Percentiles rank a stretch among this genome's conserved stretches.
These are phyloP conservation scores for Lobophora halterata DNA, from an alignment of 2,888 invertebrate species.

Conservation along the genomic window DNA sequence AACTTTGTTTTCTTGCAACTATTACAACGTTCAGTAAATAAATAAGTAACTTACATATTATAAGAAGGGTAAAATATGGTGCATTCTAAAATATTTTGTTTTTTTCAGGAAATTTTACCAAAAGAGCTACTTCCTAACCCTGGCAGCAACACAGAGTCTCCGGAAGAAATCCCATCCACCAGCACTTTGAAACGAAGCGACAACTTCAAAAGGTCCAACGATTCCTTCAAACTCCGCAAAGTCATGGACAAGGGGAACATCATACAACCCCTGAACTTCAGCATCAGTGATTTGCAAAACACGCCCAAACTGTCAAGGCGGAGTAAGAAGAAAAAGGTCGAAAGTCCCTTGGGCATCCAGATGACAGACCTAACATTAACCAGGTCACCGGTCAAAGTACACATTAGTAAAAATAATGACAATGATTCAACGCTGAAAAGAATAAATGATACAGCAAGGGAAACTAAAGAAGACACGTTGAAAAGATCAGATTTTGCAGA, in stretches of 20 bases:
- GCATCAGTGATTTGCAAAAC: slow-evolving; percentile 69
- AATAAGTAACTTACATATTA: no score
- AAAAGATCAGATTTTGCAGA: slow-evolving; percentile 83
- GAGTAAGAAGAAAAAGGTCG: slow-evolving; percentile 58
- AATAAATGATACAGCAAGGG: slow-evolving; percentile 83
- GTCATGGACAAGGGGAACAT: slow-evolving; percentile 63
- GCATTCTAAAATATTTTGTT: slow-evolving; percentile 4
- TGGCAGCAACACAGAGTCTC: slow-evolving; percentile 85
- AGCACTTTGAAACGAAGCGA: slow-evolving; percentile 59
- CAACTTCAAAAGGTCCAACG: slow-evolving; percentile 57
- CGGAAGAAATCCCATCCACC: slow-evolving; percentile 79
- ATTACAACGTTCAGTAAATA: no score
- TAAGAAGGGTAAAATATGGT: no score
- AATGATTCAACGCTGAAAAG: slow-evolving; percentile 78
- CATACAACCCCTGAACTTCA: slow-evolving; percentile 76
- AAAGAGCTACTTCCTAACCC: slow-evolving; percentile 75
- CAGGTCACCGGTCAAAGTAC: slow-evolving; percentile 63
- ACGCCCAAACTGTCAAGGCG: slow-evolving; percentile 60
- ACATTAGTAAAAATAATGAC: slow-evolving; percentile 57
- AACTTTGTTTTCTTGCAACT: slow-evolving; percentile 2
- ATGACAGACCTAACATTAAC: slow-evolving; percentile 68
- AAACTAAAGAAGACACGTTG: slow-evolving; percentile 81
- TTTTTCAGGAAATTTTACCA: slow-evolving; percentile 73
- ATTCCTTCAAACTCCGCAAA: slow-evolving; percentile 62
- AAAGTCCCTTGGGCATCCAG: slow-evolving; percentile 55